Percentiles rank a stretch among this genome's conserved stretches.
phyloP scores from a whole-genome alignment of 2,113 vertebrate genomes.

The Serilophus lunatus region DNA sequence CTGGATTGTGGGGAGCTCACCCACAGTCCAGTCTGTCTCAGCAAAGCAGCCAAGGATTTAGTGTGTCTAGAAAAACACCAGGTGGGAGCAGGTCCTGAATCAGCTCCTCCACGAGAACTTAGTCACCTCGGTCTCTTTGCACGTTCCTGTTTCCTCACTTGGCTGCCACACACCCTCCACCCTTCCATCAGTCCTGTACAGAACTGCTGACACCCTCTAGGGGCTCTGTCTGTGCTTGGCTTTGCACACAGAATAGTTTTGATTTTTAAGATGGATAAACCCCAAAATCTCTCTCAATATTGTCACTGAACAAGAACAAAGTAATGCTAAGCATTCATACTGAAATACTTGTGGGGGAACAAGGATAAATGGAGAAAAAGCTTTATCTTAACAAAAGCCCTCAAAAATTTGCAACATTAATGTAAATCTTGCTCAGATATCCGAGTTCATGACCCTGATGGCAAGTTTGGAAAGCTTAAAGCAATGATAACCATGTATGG shows the following conservation, averaged over 20 bases:
- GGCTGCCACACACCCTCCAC: neutral
- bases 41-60: neutral
- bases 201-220: neutral
- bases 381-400: neutral
- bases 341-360: neutral
- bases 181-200: neutral
- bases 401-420: neutral
- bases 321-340: neutral
- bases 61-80: neutral
- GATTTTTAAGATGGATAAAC: neutral
- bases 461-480: neutral
- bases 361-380: neutral
- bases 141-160: neutral
- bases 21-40: neutral
- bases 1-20: neutral
- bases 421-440: neutral
- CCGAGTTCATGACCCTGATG: neutral
- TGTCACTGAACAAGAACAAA: neutral
- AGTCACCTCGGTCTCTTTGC: neutral
- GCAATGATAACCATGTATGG: slow-evolving; percentile 27
- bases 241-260: neutral
- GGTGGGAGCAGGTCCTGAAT: neutral
- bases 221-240: neutral
- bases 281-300: neutral
- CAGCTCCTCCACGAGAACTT: neutral